Conservation (phyloP, 1,140 invertebrate species). For the Sinella curviseta region DNA sequence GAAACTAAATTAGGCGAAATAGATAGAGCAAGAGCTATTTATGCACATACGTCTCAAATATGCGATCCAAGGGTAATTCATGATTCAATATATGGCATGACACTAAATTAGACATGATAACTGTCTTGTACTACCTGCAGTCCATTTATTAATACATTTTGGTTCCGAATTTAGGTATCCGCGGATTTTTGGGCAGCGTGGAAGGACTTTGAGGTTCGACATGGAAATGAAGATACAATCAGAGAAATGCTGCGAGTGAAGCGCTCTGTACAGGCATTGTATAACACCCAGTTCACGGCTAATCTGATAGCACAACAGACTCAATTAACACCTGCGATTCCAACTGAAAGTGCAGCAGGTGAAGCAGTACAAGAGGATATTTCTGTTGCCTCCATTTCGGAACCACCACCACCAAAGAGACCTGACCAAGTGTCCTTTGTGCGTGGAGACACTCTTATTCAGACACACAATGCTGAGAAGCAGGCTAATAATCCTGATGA, state of each 20-base stretch:
- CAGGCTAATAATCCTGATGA: constrained; percentile 87
- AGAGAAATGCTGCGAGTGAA: constrained; percentile 98
- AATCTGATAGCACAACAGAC: constrained; percentile 47
- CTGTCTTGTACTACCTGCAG: too few species aligned
- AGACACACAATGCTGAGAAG: constrained; percentile 66
- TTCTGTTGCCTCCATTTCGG: not conserved
- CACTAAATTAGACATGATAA: not conserved
- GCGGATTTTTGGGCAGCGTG: constrained; percentile 96
- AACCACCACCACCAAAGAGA: constrained; percentile 28
- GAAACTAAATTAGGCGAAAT: constrained; percentile 92
- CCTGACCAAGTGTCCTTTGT: constrained; percentile 78
- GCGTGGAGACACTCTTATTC: constrained; percentile 79
- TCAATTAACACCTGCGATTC: constrained; percentile 56
- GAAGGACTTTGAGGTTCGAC: constrained; percentile 99
- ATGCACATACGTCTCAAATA: constrained; percentile 97
- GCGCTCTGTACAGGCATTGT: constrained; percentile 93
- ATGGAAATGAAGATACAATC: constrained; percentile 99
- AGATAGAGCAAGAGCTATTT: constrained; percentile 85
- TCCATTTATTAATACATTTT: too few species aligned
- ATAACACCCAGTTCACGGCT: constrained; percentile 77
- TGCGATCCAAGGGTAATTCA: constrained; percentile 85
- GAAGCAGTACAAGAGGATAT: constrained; percentile 21
- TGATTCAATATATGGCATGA: constrained; percentile 1
- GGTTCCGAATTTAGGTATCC: constrained; percentile 73
- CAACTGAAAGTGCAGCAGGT: constrained; percentile 54